Conservation (phyloP, 2,888 invertebrate species). For the Drosophila birchii region DNA sequence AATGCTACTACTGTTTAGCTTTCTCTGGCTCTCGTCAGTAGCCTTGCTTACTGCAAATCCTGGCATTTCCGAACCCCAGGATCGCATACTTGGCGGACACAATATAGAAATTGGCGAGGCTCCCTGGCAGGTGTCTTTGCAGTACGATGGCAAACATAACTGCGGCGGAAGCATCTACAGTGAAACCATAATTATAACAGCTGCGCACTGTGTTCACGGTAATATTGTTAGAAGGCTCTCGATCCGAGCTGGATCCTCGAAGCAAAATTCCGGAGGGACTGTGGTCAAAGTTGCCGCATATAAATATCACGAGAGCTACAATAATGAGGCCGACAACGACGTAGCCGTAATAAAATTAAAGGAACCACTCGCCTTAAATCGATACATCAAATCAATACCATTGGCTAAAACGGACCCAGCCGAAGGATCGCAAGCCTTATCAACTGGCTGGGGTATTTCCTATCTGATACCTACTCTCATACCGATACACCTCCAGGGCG, state of each 20-base stretch:
- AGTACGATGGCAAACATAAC: background rate
- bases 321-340: background rate
- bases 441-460: background rate
- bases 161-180: constrained; percentile 10
- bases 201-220: background rate
- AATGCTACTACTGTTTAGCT: background rate
- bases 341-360: background rate
- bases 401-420: background rate
- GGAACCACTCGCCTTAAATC: background rate
- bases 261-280: background rate
- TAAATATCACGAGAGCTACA: background rate
- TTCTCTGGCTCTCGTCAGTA: background rate
- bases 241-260: constrained; percentile 1
- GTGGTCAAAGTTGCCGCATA: background rate
- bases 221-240: accelerated
- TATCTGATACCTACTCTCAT: accelerated
- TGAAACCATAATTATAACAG: constrained; percentile 7
- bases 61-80: background rate
- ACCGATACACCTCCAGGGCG: background rate
- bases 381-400: background rate
- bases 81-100: constrained; percentile 14
- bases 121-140: constrained; percentile 2
- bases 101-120: background rate
- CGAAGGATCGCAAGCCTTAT: background rate
- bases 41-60: background rate